A percentile compares a stretch with the other conserved stretches of the same genome.
Evolutionary conservation across 2,888 invertebrate species (phyloP).

Genomic region (Oxytorus armatus): DNA sequence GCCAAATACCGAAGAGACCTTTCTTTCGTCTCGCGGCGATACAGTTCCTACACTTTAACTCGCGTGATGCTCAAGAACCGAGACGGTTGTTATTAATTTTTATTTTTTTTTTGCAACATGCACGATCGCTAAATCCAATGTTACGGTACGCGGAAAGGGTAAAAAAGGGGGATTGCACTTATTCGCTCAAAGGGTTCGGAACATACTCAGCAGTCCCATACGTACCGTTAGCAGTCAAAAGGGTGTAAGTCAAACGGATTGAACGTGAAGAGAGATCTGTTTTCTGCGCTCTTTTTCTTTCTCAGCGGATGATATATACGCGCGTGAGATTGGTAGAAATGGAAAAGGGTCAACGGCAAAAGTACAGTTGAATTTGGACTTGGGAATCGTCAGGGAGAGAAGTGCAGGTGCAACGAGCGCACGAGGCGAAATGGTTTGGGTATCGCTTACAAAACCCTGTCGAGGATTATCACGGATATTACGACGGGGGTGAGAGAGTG

Average conservation of each 20-base stretch:
- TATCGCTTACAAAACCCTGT: conserved; percentile 62
- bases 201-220: background rate
- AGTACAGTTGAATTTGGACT: conserved; percentile 51
- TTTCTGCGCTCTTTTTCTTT: background rate
- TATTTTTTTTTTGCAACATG: conserved; percentile 27
- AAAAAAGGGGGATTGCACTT: background rate
- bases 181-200: conserved; percentile 25
- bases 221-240: background rate
- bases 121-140: conserved; percentile 15
- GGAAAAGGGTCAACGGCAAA: conserved; percentile 43
- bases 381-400: conserved; percentile 36
- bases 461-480: conserved; percentile 62
- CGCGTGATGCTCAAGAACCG: no score
- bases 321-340: background rate
- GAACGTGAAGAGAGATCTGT: background rate
- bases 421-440: conserved; percentile 42
- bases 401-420: conserved; percentile 57
- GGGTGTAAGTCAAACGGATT: background rate
- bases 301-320: background rate
- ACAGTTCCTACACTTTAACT: no score
- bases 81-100: conserved; percentile 48
- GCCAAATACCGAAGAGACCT: background rate
- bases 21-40: background rate
- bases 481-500: conserved; percentile 30
- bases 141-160: conserved; percentile 7